Base-by-base conservation (phyloP, 2,797 vertebrate genomes). In the Dipus sagitta region DNA sequence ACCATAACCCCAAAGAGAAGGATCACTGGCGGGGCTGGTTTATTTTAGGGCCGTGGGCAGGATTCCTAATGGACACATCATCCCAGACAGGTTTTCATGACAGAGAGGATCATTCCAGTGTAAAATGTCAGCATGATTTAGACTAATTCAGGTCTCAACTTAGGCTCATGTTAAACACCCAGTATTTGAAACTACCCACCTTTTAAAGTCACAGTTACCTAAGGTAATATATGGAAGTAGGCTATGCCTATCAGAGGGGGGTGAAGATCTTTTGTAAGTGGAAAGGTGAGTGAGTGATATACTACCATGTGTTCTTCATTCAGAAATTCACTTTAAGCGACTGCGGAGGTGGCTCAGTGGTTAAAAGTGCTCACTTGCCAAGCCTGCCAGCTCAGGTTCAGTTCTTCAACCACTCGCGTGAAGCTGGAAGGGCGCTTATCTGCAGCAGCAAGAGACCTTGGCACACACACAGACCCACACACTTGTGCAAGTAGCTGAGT, bases 41-140 rank as follows among this genome's bases (percentile, higher is more conserved):
- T 91, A 87, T 80, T 92, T 93, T 81, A 78, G 62, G 32, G 52
- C 58, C 13, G 4, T 34, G 77, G 85, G 64, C 78, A 90, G 85
- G 75, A 95, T 88, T 89, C 30, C 78, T 94, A 68, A 80, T 76
- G 42, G 23, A 70, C 82, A 92, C 92, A 80, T 90, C 86, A 96
- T 79, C n/a, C n/a, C 68, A 84, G 77, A 62, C 82, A 93, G 88
- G 0, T 13, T 93, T 81, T 92, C 58, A 34, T 67, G 72, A 82
- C 76, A 80, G 54, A 95, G 38, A 38, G 24, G 34, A 23, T 38
- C 79, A 62, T 90, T 18, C 71, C 74, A 62, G 1, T 54, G 30
- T 34, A 82, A 77, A 83, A 70, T 3, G 28, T 88, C 47, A 83
- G n/a, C 83, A 62, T 86, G 89, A 93, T 75, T 95, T 81, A 75